phyloP scores from a whole-genome alignment of 1,140 invertebrate species.

The Drepana arcuata region DNA sequence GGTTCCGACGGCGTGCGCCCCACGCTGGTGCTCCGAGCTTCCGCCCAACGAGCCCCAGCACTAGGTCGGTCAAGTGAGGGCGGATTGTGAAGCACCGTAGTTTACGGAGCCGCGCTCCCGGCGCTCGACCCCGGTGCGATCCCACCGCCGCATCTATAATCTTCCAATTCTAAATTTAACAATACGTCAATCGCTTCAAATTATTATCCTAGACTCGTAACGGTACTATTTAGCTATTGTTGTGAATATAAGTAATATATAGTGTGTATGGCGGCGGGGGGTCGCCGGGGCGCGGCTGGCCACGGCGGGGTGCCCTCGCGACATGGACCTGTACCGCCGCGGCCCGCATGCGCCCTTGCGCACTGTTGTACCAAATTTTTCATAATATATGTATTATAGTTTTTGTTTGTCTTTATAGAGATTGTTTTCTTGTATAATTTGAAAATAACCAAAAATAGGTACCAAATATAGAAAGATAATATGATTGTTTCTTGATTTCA shows the following conservation, averaged over 20 bases:
- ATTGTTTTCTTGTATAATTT: constrained; percentile 64
- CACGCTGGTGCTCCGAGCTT: constrained; percentile 6
- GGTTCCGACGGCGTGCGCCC: constrained; percentile 8
- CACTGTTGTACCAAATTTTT: constrained; percentile 64
- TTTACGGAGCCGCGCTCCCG: constrained; percentile 17
- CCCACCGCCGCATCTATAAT: constrained; percentile 19
- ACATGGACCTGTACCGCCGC: constrained; percentile 29
- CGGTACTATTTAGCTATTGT: constrained; percentile 54
- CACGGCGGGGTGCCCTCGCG: neutral
- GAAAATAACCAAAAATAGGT: constrained; percentile 70
- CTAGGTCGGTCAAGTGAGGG: neutral
- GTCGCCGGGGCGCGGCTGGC: constrained; percentile 8
- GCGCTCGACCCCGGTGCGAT: constrained; percentile 19
- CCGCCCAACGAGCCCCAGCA: neutral
- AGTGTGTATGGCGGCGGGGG: constrained; percentile 11
- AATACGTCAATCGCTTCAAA: constrained; percentile 49
- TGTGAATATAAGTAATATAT: constrained; percentile 32
- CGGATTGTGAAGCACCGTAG: neutral
- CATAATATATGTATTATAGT: constrained; percentile 69
- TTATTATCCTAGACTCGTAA: constrained; percentile 55
- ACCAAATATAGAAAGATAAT: constrained; percentile 67
- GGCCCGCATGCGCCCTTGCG: constrained; percentile 31
- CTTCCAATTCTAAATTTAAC: constrained; percentile 55
- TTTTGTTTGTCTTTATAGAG: constrained; percentile 67
- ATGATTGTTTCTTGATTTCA: constrained; percentile 70